Evolutionary conservation across 2,113 vertebrate species (phyloP).

Genomic region (Sprattus sprattus): DNA sequence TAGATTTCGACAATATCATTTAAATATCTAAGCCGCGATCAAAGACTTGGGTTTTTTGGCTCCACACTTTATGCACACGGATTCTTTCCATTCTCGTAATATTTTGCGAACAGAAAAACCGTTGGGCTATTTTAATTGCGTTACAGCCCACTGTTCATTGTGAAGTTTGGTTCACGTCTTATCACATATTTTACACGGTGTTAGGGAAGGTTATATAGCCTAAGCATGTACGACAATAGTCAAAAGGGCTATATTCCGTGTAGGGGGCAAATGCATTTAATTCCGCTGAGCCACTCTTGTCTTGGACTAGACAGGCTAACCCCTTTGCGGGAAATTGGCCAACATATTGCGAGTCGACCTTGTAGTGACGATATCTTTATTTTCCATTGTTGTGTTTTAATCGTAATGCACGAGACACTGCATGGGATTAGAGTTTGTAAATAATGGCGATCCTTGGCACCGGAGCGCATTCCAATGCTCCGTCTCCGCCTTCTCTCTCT

Average conservation of each 20-base stretch:
- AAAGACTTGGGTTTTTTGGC: not conserved
- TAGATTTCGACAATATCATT: not conserved
- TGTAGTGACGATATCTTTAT: not conserved
- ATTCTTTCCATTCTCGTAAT: not conserved
- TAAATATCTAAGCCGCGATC: not conserved
- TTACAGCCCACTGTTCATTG: not conserved
- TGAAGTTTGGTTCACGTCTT: too few relatives aligned
- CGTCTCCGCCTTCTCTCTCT: constrained; percentile 2
- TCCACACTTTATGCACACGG: not conserved
- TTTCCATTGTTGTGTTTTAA: not conserved
- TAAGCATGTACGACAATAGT: too few relatives aligned
- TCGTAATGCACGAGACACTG: not conserved
- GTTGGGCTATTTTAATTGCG: not conserved
- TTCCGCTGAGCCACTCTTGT: not conserved
- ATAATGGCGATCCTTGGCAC: constrained; percentile 2
- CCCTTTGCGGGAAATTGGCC: too few relatives aligned
- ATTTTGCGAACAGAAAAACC: not conserved
- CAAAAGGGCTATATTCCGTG: too few relatives aligned
- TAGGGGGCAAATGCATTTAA: not conserved
- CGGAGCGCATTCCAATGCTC: not conserved
- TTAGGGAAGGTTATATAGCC: too few relatives aligned
- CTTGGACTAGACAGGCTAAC: not conserved
- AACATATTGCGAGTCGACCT: too few relatives aligned
- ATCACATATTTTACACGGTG: too few relatives aligned
- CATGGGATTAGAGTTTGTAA: not conserved